Conservation (phyloP, 2,888 invertebrate species). For the Synanthedon myopaeformis region DNA sequence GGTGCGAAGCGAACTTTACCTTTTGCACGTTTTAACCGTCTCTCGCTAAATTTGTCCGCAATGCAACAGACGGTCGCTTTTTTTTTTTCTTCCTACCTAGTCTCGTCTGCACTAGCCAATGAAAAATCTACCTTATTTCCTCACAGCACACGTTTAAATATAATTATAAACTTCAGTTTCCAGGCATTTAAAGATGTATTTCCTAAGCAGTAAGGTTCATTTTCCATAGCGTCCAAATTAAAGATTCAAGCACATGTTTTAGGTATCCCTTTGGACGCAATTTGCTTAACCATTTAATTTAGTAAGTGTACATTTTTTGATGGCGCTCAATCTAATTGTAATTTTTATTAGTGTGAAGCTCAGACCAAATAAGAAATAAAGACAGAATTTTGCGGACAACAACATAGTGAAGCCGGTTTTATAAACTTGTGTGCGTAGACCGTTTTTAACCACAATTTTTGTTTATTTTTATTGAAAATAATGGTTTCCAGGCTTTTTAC, state of each 20-base stretch:
- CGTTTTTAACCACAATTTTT: too few species aligned
- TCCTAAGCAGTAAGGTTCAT: background rate
- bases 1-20: conserved; percentile 21
- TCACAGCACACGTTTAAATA: background rate
- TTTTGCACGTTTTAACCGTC: conserved; percentile 32
- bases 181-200: background rate
- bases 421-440: too few species aligned
- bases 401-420: too few species aligned
- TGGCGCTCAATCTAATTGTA: background rate
- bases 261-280: conserved; percentile 29
- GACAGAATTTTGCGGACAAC: too few species aligned
- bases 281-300: conserved; percentile 37
- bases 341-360: background rate
- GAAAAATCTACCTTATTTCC: background rate
- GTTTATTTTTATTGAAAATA: too few species aligned
- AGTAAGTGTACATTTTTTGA: conserved; percentile 4
- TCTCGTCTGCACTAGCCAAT: background rate
- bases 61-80: conserved; percentile 14
- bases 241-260: conserved; percentile 20
- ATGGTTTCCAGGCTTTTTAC: too few species aligned
- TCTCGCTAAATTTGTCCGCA: conserved; percentile 53
- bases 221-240: conserved; percentile 3
- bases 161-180: background rate
- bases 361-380: too few species aligned
- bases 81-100: conserved; percentile 13